A percentile compares a stretch with the other conserved stretches of the same genome.
Conservation (phyloP, 1,140 invertebrate species). For the Nebria ingens region DNA sequence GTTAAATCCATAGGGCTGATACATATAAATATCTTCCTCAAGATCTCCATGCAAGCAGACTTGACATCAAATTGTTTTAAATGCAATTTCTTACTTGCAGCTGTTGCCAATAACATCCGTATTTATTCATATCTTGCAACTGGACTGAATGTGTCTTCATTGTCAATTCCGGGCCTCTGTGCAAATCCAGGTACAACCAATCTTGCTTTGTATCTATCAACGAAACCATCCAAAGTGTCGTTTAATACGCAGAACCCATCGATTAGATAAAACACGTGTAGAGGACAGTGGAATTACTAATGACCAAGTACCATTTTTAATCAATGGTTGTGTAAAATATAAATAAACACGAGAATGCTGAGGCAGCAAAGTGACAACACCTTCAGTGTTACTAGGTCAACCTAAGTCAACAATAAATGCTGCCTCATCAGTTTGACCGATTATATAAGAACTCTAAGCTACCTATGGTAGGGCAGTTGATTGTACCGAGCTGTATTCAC, state of each 20-base stretch:
- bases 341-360: no score
- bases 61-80: slow-evolving; percentile 34
- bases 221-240: slow-evolving; percentile 11
- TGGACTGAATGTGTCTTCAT: slow-evolving; percentile 20
- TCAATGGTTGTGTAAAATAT: no score
- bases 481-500: no score
- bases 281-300: no score
- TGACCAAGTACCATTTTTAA: no score
- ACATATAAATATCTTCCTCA: slow-evolving; percentile 32
- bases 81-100: neutral
- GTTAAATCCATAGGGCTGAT: slow-evolving; percentile 24
- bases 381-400: no score
- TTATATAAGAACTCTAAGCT: no score
- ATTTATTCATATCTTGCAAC: slow-evolving; percentile 19
- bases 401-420: no score
- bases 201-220: slow-evolving; percentile 19
- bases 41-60: slow-evolving; percentile 34
- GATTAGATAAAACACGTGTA: no score
- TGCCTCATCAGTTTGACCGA: no score
- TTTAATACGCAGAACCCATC: neutral
- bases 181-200: slow-evolving; percentile 20
- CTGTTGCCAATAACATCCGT: slow-evolving; percentile 29
- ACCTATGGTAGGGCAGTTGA: no score
- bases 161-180: slow-evolving; percentile 20
- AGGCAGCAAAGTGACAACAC: no score